These are phyloP conservation scores for Drosophila varians DNA, from an alignment of 1,140 invertebrate genomes.

Conservation along the genomic window DNA sequence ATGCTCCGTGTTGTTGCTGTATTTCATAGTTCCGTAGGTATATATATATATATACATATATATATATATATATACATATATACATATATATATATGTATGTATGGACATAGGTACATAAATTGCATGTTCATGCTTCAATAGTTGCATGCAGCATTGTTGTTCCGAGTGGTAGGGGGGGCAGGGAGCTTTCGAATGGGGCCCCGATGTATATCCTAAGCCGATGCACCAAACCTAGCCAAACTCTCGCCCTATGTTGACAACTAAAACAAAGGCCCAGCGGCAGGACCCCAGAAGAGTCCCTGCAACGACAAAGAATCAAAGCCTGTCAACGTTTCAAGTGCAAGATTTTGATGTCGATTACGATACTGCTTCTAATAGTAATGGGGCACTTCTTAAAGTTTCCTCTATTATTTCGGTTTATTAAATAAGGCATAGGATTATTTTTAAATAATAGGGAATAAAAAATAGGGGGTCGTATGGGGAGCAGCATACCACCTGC, in stretches of 20 bases:
- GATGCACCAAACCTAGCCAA: slow-evolving; percentile 31
- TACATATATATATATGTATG: slow-evolving; percentile 15
- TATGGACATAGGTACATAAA: slow-evolving; percentile 60
- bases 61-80: neutral
- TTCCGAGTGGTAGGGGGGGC: neutral
- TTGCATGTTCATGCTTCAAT: slow-evolving; percentile 80
- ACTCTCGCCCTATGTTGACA: slow-evolving; percentile 63
- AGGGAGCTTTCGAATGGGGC: neutral
- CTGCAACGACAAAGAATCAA: slow-evolving; percentile 39
- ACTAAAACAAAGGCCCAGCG: slow-evolving; percentile 60
- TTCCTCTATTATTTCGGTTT: no score
- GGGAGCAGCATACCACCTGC: neutral
- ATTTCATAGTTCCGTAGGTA: slow-evolving; percentile 66
- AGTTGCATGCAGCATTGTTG: slow-evolving; percentile 71
- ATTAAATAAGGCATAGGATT: no score
- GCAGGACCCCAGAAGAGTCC: neutral
- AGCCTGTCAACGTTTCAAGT: slow-evolving; percentile 35
- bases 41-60: neutral
- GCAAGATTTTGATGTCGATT: slow-evolving; percentile 43
- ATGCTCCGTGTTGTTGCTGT: slow-evolving; percentile 60
- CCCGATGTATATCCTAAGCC: slow-evolving; percentile 9
- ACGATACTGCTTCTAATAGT: no score
- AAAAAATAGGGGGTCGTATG: no score
- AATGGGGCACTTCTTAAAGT: no score
- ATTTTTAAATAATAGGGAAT: no score